These are phyloP conservation scores for Tetranychus truncatus DNA, from an alignment of 2,888 invertebrate genomes.

Conservation along the genomic window DNA sequence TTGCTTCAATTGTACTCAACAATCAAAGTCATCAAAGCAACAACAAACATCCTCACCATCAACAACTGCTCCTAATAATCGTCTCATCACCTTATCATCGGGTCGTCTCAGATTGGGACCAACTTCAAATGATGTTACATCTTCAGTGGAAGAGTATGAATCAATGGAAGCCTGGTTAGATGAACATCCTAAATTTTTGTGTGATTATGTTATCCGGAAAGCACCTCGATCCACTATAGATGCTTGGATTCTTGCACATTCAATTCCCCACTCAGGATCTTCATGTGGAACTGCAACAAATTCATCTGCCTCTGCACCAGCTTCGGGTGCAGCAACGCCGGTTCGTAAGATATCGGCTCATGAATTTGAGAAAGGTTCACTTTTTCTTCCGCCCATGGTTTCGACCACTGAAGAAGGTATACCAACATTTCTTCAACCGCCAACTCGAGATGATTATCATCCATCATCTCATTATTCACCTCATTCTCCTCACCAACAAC, in stretches of 20 bases:
- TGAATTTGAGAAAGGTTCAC: conserved; percentile 67
- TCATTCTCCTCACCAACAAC: background rate
- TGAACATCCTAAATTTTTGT: conserved; percentile 84
- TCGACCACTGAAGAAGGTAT: conserved; percentile 74
- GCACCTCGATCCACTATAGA: conserved; percentile 80
- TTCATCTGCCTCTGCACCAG: conserved; percentile 19
- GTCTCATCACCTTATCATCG: background rate
- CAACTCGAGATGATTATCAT: conserved; percentile 14
- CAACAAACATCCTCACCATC: background rate
- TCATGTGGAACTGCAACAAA: conserved; percentile 15
- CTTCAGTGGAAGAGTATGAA: conserved; percentile 9
- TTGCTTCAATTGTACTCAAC: background rate
- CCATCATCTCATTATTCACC: background rate
- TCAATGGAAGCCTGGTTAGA: conserved; percentile 81
- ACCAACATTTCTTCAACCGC: conserved; percentile 57
- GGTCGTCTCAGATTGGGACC: background rate
- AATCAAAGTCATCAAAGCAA: background rate
- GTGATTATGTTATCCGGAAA: conserved; percentile 85
- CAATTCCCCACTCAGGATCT: conserved; percentile 29
- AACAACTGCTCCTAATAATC: background rate
- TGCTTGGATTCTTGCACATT: conserved; percentile 70
- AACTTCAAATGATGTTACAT: background rate
- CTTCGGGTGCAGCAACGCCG: conserved; percentile 55
- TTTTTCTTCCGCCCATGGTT: conserved; percentile 68
- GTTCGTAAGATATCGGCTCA: conserved; percentile 83